These are phyloP conservation scores for Paelopatides confundens DNA, from an alignment of 53 echinoderm and acorn worm genomes.

Conservation along the genomic window DNA sequence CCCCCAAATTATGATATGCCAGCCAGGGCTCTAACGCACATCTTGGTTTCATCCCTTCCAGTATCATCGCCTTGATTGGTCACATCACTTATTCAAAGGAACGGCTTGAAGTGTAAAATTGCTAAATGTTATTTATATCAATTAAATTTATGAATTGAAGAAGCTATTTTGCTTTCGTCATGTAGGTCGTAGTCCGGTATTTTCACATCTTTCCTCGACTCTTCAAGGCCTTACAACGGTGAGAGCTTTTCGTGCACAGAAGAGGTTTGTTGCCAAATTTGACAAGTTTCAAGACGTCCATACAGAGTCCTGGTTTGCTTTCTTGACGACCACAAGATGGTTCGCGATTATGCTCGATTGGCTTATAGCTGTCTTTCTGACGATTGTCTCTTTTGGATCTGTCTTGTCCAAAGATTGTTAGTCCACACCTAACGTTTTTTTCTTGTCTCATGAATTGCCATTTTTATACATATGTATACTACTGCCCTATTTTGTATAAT, in stretches of 20 bases:
- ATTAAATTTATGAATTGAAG: too few species aligned
- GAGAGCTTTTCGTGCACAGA: slow-evolving; percentile 83
- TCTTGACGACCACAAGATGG: slow-evolving; percentile 82
- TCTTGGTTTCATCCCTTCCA: too few species aligned
- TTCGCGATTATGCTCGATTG: slow-evolving; percentile 86
- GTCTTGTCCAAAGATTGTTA: slow-evolving; percentile 78
- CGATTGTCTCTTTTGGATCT: slow-evolving; percentile 72
- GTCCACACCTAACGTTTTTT: too few species aligned
- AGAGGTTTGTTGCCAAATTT: slow-evolving; percentile 70
- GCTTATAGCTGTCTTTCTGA: slow-evolving; percentile 70
- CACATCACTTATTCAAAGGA: too few species aligned
- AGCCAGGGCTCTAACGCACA: too few species aligned
- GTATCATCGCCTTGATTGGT: too few species aligned
- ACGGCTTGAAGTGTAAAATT: too few species aligned
- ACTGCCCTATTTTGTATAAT: background rate
- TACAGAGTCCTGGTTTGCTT: slow-evolving; percentile 86
- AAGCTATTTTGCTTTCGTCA: background rate
- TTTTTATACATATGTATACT: too few species aligned
- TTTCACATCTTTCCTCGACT: slow-evolving; percentile 92
- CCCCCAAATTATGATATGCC: too few species aligned
- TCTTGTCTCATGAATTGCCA: too few species aligned
- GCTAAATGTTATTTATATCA: too few species aligned
- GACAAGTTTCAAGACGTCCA: slow-evolving; percentile 82
- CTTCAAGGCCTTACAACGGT: slow-evolving; percentile 85
- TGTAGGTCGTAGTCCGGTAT: slow-evolving; percentile 93